Conservation (phyloP, 2,888 invertebrate species). For the Ormyrus rosae region DNA sequence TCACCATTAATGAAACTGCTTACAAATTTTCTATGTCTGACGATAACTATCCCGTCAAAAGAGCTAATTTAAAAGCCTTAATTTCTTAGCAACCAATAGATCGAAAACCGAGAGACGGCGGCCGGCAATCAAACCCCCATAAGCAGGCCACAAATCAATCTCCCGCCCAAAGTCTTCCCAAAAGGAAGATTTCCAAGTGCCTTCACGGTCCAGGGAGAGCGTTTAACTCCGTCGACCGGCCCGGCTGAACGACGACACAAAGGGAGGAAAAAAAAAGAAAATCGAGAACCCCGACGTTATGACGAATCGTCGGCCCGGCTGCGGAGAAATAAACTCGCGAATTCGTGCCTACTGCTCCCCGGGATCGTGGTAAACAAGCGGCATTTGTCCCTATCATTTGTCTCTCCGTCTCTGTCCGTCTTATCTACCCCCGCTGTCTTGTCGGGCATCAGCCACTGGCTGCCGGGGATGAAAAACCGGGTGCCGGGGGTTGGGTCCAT, state of each 20-base stretch:
- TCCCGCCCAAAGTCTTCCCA: neutral
- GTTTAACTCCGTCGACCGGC: slow-evolving; percentile 1
- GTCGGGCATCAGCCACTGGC: neutral
- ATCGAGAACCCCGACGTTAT: slow-evolving; percentile 31
- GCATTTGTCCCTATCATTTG: slow-evolving; percentile 51
- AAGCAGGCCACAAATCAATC: too few species aligned
- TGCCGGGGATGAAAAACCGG: neutral
- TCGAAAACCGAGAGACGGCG: too few species aligned
- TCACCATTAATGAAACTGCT: too few species aligned
- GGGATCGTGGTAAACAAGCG: slow-evolving; percentile 32
- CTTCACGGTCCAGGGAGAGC: neutral
- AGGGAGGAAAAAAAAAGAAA: slow-evolving; percentile 3
- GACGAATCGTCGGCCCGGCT: slow-evolving; percentile 16
- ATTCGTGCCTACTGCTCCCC: slow-evolving; percentile 1
- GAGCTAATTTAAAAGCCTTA: too few species aligned
- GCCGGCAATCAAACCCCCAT: neutral
- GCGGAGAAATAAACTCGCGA: slow-evolving; percentile 39
- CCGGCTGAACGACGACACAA: too few species aligned
- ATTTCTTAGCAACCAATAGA: too few species aligned
- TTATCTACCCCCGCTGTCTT: slow-evolving; percentile 16
- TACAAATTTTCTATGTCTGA: too few species aligned
- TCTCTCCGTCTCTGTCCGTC: slow-evolving; percentile 23
- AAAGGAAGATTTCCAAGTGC: slow-evolving; percentile 16
- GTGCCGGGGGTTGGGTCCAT: neutral
- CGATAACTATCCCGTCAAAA: too few species aligned